Conservation (phyloP, 2,113 vertebrate species). For the Oryctolagus cuniculus region mOryCun1.1 NC_091432.1:101297001-101297500, state of each 20-base stretch:
- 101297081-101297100: neutral
- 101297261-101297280: neutral
- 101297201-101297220: neutral
- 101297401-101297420: too few relatives aligned
- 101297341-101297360: too few relatives aligned
- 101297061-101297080: neutral
- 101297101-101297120: neutral
- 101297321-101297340: too few relatives aligned
- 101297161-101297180: neutral
- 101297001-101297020: neutral
- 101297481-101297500: too few relatives aligned
- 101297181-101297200: neutral
- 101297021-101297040: neutral
- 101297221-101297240: neutral
- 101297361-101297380: too few relatives aligned
- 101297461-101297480: too few relatives aligned
- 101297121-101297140: neutral
- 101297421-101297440: too few relatives aligned
- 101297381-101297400: too few relatives aligned
- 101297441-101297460: too few relatives aligned
- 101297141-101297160: slow-evolving; percentile 7
- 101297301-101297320: neutral
- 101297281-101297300: neutral
- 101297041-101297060: neutral
- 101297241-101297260: neutral